Evolutionary conservation across 2,888 invertebrate genomes (phyloP), one percentile per base, ranked within the genome.

Genomic region (Tipula helvola): DNA sequence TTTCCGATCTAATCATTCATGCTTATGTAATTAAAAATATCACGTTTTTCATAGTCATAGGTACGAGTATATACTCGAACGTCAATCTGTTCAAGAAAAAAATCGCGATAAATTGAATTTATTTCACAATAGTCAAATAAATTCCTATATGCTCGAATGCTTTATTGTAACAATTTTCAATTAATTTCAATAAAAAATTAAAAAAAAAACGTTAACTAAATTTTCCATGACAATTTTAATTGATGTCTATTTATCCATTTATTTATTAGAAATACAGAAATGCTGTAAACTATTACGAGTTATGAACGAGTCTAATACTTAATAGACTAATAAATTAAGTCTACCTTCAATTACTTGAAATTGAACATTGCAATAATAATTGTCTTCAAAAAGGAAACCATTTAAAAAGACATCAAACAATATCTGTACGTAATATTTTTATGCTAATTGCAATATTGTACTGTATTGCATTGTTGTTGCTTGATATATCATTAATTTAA

Each of bases 191-290:
- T 52, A 52, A 52, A 52, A 52, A 52, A 7, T 39, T 7, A 52
- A 52, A 16, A 5, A 16, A 52, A 71, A 71, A 71, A 71, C 28
- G 10, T 12, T 28, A 71, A 71, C 71, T 71, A 71, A 71, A 71
- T 71, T 71, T 71, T 71, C 71, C 71, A 71, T 71, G 71, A 71
- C 71, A 71, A 71, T 71, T 71, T 71, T 71, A 71, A 71, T 71
- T 71, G 71, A 71, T 71, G 71, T 71, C 71, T 71, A 28, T 71
- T 71, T 28, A 71, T 71, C 28, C 10, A 28, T 28, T 71, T 71
- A 71, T 57, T 57, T 16, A 16, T 57, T 57, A 16, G 52, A 57
- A 12, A n/a, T n/a, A 10, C n/a, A n/a, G 28, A 28, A 28, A 18
- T 47, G 41, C 47, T 47, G 13, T 57, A 57, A 28, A 28, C 28